Percentiles rank a stretch among this genome's conserved stretches.
These are phyloP conservation scores for Laupala kohalensis DNA, from an alignment of 1,140 invertebrate species.

Conservation along the genomic window DNA sequence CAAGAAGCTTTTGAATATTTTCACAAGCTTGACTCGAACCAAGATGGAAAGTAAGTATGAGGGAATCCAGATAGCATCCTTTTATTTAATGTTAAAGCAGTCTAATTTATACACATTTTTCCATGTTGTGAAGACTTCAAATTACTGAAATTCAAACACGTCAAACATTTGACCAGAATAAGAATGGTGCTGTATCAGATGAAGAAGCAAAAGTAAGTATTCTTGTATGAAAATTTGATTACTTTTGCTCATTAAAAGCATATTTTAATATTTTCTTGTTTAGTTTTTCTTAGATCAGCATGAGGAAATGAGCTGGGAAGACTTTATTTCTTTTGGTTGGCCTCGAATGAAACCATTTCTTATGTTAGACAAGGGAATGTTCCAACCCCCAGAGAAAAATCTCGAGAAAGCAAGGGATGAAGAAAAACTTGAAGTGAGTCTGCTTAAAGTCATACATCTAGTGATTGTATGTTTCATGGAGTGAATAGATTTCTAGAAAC, in stretches of 20 bases:
- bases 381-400: conserved; percentile 14
- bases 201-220: conserved; percentile 59
- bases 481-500: too few species aligned
- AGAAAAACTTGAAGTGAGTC: too few species aligned
- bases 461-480: too few species aligned
- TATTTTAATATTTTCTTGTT: conserved; percentile 7
- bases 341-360: conserved; percentile 62
- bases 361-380: conserved; percentile 51
- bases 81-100: not conserved
- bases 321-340: conserved; percentile 59
- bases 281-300: conserved; percentile 59
- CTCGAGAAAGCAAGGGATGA: not conserved
- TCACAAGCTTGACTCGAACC: conserved; percentile 58
- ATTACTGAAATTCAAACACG: conserved; percentile 64
- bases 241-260: not conserved
- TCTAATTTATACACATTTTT: not conserved
- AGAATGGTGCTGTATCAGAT: conserved; percentile 70
- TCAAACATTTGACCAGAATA: conserved; percentile 73
- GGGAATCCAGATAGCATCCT: not conserved
- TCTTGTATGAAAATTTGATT: not conserved
- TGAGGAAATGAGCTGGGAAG: conserved; percentile 51
- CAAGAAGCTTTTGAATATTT: conserved; percentile 58
- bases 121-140: conserved; percentile 40
- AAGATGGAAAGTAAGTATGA: conserved; percentile 42
- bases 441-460: too few species aligned